Percentiles rank a stretch among this genome's conserved stretches.
Evolutionary conservation across 2,888 invertebrate species (phyloP).

Genomic region (Stenchaetothrips biformis): DNA sequence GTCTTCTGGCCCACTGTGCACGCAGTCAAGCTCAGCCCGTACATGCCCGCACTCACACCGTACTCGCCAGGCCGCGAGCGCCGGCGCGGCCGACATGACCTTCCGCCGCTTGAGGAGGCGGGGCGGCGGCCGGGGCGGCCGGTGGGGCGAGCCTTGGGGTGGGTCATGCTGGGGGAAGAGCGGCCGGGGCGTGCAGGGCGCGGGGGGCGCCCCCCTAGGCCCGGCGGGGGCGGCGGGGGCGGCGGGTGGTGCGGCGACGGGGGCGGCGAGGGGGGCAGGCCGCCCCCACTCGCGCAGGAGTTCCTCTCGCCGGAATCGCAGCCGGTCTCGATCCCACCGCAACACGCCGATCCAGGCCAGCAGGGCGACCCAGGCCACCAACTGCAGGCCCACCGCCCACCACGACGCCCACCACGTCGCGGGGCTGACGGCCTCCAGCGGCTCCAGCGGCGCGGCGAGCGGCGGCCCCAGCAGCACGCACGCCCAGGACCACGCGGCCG

Average conservation of each 20-base stretch:
- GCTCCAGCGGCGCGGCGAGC: not conserved
- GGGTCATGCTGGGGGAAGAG: not conserved
- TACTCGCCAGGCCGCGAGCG: constrained; percentile 19
- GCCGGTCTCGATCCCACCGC: not conserved
- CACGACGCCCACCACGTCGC: not conserved
- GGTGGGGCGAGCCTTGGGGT: not conserved
- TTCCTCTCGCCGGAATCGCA: not conserved
- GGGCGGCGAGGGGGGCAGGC: not conserved
- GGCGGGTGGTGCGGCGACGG: not conserved
- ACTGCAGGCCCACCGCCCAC: not conserved
- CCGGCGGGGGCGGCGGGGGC: not conserved
- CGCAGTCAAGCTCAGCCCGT: not conserved
- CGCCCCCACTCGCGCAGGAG: constrained; percentile 4
- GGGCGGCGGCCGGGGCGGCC: not conserved
- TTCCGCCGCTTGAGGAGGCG: not conserved
- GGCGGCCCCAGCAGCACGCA: not conserved
- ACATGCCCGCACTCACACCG: not conserved
- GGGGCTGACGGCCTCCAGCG: not conserved
- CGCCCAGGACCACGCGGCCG: not conserved
- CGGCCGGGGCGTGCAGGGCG: not conserved
- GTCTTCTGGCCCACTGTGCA: too few relatives aligned
- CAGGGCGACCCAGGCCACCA: not conserved
- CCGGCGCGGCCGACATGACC: not conserved
- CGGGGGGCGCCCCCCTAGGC: not conserved
- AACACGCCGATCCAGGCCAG: not conserved